Base-by-base conservation (phyloP, 2,888 invertebrate genomes). In the Sinodicranocentrus sp. region DNA sequence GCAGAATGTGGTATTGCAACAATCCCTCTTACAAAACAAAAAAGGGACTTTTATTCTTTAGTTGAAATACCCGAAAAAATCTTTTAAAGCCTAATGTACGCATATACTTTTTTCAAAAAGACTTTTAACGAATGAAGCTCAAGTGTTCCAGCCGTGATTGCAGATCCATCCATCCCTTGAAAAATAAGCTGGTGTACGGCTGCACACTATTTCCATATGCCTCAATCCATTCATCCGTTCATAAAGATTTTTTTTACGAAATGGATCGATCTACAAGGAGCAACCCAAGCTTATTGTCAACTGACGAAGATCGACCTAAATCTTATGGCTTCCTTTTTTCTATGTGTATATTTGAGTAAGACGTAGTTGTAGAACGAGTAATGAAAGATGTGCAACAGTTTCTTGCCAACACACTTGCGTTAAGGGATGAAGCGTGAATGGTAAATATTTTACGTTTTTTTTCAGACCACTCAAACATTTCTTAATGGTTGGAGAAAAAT, bases 91-190 rank as follows among this genome's bases (percentile, higher is more conserved):
- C n/a, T n/a, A n/a, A n/a, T n/a, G n/a, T n/a, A n/a, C n/a, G n/a
- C n/a, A n/a, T n/a, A n/a, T n/a, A n/a, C n/a, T n/a, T n/a, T n/a
- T n/a, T n/a, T n/a, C n/a, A n/a, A n/a, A n/a, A n/a, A n/a, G n/a
- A n/a, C n/a, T 26, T 61, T 61, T 17, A 10, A n/a, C n/a, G n/a
- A n/a, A 28, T 61, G 52, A 1, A 28, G 54, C 65, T 76, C 73
- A 73, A 73, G 73, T 73, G 61, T 17, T 61, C 61, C 61, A 26
- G n/a, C 28, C 6, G 28, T 28, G 28, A 61, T 61, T 61, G 26
- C 61, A 61, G 15, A 57, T 52, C 17, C 52, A n/a, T n/a, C n/a
- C n/a, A n/a, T n/a, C n/a, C n/a, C n/a, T 52, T 3, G n/a, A 25
- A 61, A 61, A 28, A 63, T 5, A 33, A 1, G 19, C 13, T 57